Base-by-base conservation (phyloP, 2,113 vertebrate genomes). In the Paradoxurus hermaphroditus region DNA sequence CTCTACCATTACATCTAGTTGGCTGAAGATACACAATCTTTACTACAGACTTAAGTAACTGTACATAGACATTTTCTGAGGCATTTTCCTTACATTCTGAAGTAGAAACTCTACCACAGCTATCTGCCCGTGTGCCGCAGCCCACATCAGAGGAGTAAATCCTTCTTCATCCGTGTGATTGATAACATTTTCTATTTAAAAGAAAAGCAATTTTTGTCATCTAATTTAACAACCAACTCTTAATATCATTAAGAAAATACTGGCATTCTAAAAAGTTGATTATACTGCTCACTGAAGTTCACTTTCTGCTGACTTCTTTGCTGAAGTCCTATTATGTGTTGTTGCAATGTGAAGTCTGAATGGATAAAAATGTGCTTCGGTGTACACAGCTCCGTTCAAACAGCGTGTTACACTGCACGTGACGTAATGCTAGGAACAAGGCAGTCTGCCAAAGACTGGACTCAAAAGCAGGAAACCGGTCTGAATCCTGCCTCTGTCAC, bases 71-170 rank as follows among this genome's bases (percentile, higher is more conserved):
- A 93, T 92, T 90, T 90, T 93, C 94, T 83, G 49, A 97, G 91
- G 93, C 68, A 92, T 98, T 98, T 97, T 84, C 92, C 99, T 98
- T 99, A 99, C 99, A 91, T 99, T 99, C 97, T 99, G 99, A 79
- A 99, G 99, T 34, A 99, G 99, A 98, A 99, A 99, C 98, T 99
- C 99, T 92, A 99, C 99, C 56, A 99, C 99, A 95, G 99, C 99
- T 89, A 99, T 99, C 97, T 99, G 99, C 87, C 99, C 99, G 56
- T 99, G 99, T 97, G 99, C 99, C 95, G 99, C 99, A 9, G 99
- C 99, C 99, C 99, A 99, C 99, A 99, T 99, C 90, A 99, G 98
- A 23, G 99, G 99, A 1, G 99, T 99, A 98, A 99, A 99, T 96
- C 99, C 99, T 98, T 99, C 99, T 98, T 99, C 99, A 92, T 99